Evolutionary conservation across 2,888 invertebrate species (phyloP).

Genomic region (Apotomis betuletana): DNA sequence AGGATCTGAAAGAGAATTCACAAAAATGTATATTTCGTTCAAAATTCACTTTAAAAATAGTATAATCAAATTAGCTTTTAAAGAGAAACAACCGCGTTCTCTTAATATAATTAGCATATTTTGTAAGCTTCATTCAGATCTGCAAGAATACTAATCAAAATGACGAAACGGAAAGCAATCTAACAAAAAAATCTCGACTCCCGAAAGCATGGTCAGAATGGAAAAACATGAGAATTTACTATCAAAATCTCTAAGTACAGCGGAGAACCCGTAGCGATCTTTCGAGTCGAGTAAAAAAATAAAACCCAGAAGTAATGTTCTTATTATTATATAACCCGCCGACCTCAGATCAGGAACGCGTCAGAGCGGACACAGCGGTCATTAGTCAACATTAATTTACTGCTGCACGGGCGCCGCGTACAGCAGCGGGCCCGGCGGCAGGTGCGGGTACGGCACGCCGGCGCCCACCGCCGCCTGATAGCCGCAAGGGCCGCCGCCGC

Average conservation of each 20-base stretch:
- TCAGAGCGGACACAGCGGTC: slow-evolving; percentile 5
- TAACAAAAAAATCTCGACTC: slow-evolving; percentile 40
- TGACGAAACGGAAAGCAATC: slow-evolving; percentile 48
- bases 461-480: slow-evolving; percentile 87
- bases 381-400: slow-evolving; percentile 69
- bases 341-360: slow-evolving; percentile 1
- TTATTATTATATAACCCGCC: slow-evolving; percentile 35
- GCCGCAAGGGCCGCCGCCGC: slow-evolving; percentile 83
- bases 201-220: slow-evolving; percentile 47
- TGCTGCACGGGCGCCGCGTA: slow-evolving; percentile 89
- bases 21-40: slow-evolving; percentile 53
- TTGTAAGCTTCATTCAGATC: slow-evolving; percentile 78
- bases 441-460: slow-evolving; percentile 84
- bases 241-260: slow-evolving; percentile 60
- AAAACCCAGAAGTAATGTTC: slow-evolving; percentile 36
- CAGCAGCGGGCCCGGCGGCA: slow-evolving; percentile 82
- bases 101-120: slow-evolving; percentile 47
- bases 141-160: slow-evolving; percentile 63
- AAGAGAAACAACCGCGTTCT: neutral
- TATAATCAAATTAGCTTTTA: slow-evolving; percentile 21
- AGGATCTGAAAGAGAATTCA: slow-evolving; percentile 77
- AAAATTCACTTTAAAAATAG: slow-evolving; percentile 29
- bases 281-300: slow-evolving; percentile 31
- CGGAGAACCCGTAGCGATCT: slow-evolving; percentile 8
- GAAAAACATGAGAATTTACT: slow-evolving; percentile 53